These are phyloP conservation scores for Diachasmimorpha longicaudata DNA, from an alignment of 1,140 invertebrate genomes.

Conservation along the genomic window DNA sequence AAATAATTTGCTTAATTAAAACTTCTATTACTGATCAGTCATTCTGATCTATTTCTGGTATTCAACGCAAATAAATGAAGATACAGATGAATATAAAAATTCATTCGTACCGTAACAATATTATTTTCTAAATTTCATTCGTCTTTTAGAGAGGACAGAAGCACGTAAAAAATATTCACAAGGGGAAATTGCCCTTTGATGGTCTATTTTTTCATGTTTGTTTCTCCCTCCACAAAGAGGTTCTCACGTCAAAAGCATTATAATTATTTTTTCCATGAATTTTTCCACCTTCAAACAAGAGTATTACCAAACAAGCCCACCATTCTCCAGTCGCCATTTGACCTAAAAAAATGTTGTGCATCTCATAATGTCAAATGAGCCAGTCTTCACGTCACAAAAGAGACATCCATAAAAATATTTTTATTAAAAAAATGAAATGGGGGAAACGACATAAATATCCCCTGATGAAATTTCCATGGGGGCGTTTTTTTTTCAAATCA, in stretches of 20 bases:
- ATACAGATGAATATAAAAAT: too few relatives aligned
- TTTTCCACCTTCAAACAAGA: not conserved
- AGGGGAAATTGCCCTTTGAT: not conserved
- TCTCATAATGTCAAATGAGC: not conserved
- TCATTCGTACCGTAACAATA: not conserved
- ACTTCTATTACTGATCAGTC: too few relatives aligned
- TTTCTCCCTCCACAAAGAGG: not conserved
- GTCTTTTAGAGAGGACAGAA: not conserved
- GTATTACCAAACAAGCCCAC: not conserved
- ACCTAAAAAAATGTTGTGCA: not conserved
- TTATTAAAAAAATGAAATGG: too few relatives aligned
- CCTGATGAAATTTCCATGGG: too few relatives aligned
- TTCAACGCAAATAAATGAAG: too few relatives aligned
- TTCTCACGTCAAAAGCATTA: not conserved
- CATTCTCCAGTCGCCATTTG: not conserved
- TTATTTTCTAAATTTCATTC: not conserved
- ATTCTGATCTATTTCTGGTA: too few relatives aligned
- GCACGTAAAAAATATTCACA: not conserved
- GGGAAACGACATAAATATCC: too few relatives aligned
- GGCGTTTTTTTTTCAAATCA: too few relatives aligned
- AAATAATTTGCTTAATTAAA: too few relatives aligned
- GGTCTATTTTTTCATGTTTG: not conserved
- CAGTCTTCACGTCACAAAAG: too few relatives aligned
- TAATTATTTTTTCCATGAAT: not conserved
- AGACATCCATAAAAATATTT: too few relatives aligned